A percentile compares a stretch with the other conserved stretches of the same genome.
Evolutionary conservation across 2,797 vertebrate genomes (phyloP).

Genomic region (Neostethus bicornis): DNA sequence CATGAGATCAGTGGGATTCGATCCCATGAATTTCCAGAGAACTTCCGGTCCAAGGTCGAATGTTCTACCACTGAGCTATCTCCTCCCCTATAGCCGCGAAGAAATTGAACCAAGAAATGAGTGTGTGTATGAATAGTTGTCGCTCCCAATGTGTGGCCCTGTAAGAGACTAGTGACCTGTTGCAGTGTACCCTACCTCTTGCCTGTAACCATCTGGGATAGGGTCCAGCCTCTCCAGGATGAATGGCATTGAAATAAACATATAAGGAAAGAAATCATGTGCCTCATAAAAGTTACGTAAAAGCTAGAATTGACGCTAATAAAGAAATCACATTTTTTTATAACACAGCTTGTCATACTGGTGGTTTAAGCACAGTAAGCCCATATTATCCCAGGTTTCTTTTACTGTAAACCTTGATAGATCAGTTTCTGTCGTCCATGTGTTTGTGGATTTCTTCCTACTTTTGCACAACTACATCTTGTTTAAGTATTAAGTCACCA

Average conservation of each 20-base stretch:
- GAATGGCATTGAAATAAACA: too few relatives aligned
- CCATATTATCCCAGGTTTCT: neutral
- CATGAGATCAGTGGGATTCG: too few relatives aligned
- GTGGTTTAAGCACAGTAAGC: neutral
- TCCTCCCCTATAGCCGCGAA: too few relatives aligned
- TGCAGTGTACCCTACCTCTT: too few relatives aligned
- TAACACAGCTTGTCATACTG: slow-evolving; percentile 15
- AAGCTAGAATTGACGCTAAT: slow-evolving; percentile 15
- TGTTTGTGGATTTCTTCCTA: slow-evolving; percentile 16
- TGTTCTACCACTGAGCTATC: too few relatives aligned
- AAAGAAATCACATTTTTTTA: slow-evolving; percentile 18
- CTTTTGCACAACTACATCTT: slow-evolving; percentile 53
- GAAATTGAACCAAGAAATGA: too few relatives aligned
- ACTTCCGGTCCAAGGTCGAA: too few relatives aligned
- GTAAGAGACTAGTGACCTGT: too few relatives aligned
- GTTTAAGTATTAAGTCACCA: slow-evolving; percentile 65
- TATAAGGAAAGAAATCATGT: too few relatives aligned
- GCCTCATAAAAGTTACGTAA: neutral
- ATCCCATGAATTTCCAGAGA: too few relatives aligned
- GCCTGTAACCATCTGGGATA: too few relatives aligned
- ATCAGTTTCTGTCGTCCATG: neutral
- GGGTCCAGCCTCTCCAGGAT: slow-evolving; percentile 2
- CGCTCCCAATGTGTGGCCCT: neutral
- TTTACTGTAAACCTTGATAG: slow-evolving; percentile 17
- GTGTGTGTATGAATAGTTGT: too few relatives aligned